A percentile compares a stretch with the other conserved stretches of the same genome.
Conservation (phyloP, 2,888 invertebrate genomes). For the Himalopsyche tibetana region DNA sequence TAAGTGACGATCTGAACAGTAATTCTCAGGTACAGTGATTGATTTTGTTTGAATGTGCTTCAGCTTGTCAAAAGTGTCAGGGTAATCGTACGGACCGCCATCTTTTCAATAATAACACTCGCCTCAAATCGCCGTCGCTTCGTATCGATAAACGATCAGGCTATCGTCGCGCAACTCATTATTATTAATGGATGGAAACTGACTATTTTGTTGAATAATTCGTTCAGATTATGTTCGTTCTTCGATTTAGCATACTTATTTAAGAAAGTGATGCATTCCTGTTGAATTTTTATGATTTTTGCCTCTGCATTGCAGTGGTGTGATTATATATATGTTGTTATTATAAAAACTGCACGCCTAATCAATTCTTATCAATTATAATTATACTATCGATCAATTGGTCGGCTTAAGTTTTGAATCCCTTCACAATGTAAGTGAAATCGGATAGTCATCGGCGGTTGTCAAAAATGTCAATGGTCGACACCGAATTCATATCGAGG, state of each 20-base stretch:
- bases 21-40: conserved; percentile 59
- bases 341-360: conserved; percentile 10
- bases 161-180: background rate
- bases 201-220: background rate
- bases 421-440: conserved; percentile 34
- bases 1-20: conserved; percentile 82
- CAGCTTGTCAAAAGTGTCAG: conserved; percentile 61
- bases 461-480: conserved; percentile 48
- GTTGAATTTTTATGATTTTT: conserved; percentile 46
- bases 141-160: conserved; percentile 41
- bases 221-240: background rate
- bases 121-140: conserved; percentile 37
- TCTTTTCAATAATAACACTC: conserved; percentile 61
- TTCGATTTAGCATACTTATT: background rate
- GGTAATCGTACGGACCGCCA: conserved; percentile 58
- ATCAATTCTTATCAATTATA: conserved; percentile 14
- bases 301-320: conserved; percentile 53
- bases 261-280: conserved; percentile 10
- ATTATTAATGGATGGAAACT: background rate
- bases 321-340: conserved; percentile 38
- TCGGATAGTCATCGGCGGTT: conserved; percentile 39
- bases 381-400: background rate
- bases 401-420: conserved; percentile 32
- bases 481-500: conserved; percentile 7
- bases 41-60: conserved; percentile 49